Conservation (phyloP, 2,888 invertebrate genomes). For the Folsomia candida region DNA sequence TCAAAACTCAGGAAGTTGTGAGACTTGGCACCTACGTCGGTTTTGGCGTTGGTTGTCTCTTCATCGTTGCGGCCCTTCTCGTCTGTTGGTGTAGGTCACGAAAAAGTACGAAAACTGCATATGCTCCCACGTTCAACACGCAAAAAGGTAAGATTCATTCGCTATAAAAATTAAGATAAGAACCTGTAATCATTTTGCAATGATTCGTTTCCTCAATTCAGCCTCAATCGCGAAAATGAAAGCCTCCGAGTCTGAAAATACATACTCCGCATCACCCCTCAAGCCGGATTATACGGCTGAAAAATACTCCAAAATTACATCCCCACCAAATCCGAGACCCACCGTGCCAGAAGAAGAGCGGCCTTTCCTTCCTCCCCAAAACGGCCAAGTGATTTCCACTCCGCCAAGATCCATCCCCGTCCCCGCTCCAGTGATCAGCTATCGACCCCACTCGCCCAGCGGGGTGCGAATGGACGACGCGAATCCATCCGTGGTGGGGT, state of each 20-base stretch:
- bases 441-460: not conserved
- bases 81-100: constrained; percentile 17
- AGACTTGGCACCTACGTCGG: constrained; percentile 20
- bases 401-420: not conserved
- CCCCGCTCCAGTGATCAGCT: not conserved
- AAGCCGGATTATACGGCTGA: not conserved
- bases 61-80: constrained; percentile 23
- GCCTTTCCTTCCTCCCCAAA: not conserved
- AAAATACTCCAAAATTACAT: not conserved
- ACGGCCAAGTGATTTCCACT: not conserved
- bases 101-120: not conserved
- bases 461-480: not conserved
- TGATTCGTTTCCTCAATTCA: no score
- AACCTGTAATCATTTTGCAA: not conserved
- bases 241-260: not conserved
- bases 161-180: not conserved
- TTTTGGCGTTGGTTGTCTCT: constrained; percentile 25
- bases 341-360: not conserved
- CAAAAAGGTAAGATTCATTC: not conserved
- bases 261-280: not conserved
- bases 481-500: not conserved
- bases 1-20: constrained; percentile 14
- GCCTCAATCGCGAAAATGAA: not conserved
- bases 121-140: not conserved
- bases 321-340: not conserved